phyloP scores from a whole-genome alignment of 2,797 vertebrate genomes.

The Prionace glauca region DNA sequence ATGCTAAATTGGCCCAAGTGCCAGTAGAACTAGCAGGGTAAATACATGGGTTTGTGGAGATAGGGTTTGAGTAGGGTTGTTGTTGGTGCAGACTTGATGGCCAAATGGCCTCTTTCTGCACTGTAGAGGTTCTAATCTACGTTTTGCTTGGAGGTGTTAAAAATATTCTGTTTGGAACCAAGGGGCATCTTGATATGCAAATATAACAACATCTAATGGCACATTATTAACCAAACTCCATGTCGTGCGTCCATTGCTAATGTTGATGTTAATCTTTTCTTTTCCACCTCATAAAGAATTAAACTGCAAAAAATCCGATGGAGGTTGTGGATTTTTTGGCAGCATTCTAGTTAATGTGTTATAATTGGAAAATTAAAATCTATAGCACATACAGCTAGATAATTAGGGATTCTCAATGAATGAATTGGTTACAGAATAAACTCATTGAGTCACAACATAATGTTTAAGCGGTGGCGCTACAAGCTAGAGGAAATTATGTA shows the following conservation, averaged over 20 bases:
- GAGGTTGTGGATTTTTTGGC: neutral
- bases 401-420: neutral
- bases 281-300: neutral
- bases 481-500: slow-evolving; percentile 13
- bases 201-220: neutral
- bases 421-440: slow-evolving; percentile 6
- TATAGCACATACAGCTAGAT: neutral
- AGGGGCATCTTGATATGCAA: neutral
- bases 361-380: neutral
- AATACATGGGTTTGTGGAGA: no score
- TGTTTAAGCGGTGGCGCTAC: neutral
- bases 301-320: neutral
- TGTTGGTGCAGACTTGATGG: no score
- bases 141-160: neutral
- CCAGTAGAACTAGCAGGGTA: no score
- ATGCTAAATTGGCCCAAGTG: no score
- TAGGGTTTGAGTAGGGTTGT: no score
- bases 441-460: neutral
- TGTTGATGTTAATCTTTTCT: neutral
- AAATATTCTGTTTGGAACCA: neutral
- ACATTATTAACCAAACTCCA: neutral
- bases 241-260: neutral
- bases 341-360: neutral
- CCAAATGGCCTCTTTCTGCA: no score
- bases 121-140: no score